These are phyloP conservation scores for Actinia equina DNA, from an alignment of 64 coral and sea anemone genomes.

Conservation along the genomic window DNA sequence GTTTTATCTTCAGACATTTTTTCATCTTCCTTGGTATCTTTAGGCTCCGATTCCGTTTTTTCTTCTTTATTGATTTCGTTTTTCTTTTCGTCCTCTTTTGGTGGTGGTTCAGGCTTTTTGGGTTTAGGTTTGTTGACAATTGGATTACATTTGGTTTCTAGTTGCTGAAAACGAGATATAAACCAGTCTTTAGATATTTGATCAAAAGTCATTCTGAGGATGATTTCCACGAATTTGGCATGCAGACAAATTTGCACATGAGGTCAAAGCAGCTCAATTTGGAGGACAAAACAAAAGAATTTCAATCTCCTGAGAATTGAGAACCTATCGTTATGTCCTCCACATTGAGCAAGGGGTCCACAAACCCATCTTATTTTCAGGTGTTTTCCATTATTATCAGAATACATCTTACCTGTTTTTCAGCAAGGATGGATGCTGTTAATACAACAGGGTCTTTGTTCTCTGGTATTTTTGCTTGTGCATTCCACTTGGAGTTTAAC, in stretches of 20 bases:
- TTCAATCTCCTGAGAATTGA: too few relatives aligned
- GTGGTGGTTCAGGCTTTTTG: slow-evolving; percentile 53
- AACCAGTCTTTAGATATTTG: neutral
- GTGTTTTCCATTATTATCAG: neutral
- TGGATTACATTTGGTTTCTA: slow-evolving; percentile 76
- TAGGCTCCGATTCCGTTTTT: neutral
- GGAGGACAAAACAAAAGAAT: too few relatives aligned
- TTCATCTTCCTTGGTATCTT: slow-evolving; percentile 40
- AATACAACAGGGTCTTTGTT: slow-evolving; percentile 69
- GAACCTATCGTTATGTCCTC: too few relatives aligned
- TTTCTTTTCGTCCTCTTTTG: slow-evolving; percentile 86
- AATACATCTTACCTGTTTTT: slow-evolving; percentile 63
- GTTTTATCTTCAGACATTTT: slow-evolving; percentile 59
- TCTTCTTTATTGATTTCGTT: slow-evolving; percentile 27
- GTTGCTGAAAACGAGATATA: slow-evolving; percentile 27
- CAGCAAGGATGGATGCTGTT: slow-evolving; percentile 51
- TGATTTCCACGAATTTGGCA: too few relatives aligned
- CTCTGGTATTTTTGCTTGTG: slow-evolving; percentile 47
- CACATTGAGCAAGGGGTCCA: too few relatives aligned
- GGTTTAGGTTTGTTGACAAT: slow-evolving; percentile 83
- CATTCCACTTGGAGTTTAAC: slow-evolving; percentile 73
- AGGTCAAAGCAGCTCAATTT: too few relatives aligned
- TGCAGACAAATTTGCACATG: too few relatives aligned
- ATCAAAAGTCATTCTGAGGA: too few relatives aligned
- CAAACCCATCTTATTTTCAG: too few relatives aligned